phyloP scores from a whole-genome alignment of 2,888 invertebrate genomes.

The Diaperis boleti region DNA sequence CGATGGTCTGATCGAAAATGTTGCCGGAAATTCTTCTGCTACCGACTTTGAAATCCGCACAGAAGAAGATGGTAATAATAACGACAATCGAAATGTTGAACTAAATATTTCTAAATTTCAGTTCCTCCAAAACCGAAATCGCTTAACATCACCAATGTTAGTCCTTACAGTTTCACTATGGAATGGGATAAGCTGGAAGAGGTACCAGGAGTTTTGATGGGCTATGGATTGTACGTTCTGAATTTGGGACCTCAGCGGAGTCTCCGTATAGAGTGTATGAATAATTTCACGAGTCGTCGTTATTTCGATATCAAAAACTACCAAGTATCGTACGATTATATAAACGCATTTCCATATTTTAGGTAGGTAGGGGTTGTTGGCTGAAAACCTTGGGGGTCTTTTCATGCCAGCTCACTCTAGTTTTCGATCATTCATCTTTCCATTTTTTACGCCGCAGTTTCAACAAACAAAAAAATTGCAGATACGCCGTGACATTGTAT shows the following conservation, averaged over 20 bases:
- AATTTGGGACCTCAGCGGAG: slow-evolving; percentile 31
- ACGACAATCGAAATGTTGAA: no score
- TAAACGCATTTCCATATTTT: slow-evolving; percentile 3
- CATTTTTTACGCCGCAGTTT: no score
- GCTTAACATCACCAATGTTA: slow-evolving; percentile 27
- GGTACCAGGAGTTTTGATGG: slow-evolving; percentile 44
- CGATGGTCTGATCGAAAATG: neutral
- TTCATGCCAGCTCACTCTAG: no score
- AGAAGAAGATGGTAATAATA: neutral
- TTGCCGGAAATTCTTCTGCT: neutral
- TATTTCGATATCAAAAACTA: neutral
- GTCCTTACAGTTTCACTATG: slow-evolving; percentile 40
- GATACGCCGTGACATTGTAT: slow-evolving; percentile 29
- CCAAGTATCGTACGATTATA: slow-evolving; percentile 9
- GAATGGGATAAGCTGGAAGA: slow-evolving; percentile 47
- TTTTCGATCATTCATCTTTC: no score
- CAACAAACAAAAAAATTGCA: neutral
- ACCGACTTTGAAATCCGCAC: neutral
- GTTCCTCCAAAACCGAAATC: slow-evolving; percentile 45
- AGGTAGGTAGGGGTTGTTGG: no score
- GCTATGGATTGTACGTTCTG: slow-evolving; percentile 42
- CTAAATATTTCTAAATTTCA: slow-evolving; percentile 30
- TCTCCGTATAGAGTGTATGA: slow-evolving; percentile 37
- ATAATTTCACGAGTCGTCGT: slow-evolving; percentile 14
- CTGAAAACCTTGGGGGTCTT: no score